phyloP scores from a whole-genome alignment of 2,888 invertebrate species.

The Eudasyphora cyanicolor region DNA sequence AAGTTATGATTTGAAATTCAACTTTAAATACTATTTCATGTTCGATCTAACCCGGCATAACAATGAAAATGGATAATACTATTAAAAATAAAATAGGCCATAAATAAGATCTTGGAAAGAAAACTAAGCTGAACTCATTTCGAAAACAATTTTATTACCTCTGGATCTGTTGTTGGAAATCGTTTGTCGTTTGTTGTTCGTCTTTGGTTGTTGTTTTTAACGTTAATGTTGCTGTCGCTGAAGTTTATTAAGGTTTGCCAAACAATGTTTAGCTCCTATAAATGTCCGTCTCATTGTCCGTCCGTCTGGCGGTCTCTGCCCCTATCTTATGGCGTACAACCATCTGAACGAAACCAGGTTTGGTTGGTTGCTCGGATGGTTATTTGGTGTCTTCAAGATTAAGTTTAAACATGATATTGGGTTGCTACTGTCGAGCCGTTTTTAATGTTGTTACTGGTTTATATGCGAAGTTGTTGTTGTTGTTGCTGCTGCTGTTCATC shows the following conservation, averaged over 20 bases:
- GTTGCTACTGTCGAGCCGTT: conserved; percentile 54
- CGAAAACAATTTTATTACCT: conserved; percentile 41
- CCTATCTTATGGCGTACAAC: conserved; percentile 5
- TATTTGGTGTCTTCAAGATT: conserved; percentile 52
- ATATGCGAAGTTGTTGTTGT: conserved; percentile 16
- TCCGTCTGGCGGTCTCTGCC: conserved; percentile 8
- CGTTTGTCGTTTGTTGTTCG: too few relatives aligned
- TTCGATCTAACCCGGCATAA: conserved; percentile 6
- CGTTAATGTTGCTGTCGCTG: conserved; percentile 17
- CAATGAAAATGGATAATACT: conserved; percentile 20
- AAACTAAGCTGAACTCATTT: conserved; percentile 33
- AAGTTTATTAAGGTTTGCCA: conserved; percentile 45
- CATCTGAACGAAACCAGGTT: conserved; percentile 20
- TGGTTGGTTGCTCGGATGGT: not conserved
- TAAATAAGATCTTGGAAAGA: conserved; percentile 35
- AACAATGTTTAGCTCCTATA: conserved; percentile 37
- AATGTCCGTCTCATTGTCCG: not conserved
- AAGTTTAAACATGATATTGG: conserved; percentile 54
- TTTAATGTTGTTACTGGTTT: conserved; percentile 1
- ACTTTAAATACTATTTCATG: conserved; percentile 5
- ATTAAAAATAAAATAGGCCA: conserved; percentile 34
- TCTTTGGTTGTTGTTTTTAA: not conserved
- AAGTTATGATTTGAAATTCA: not conserved
- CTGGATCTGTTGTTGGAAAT: not conserved
- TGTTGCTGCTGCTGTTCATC: conserved; percentile 18